Conservation (phyloP, 2,888 invertebrate species). For the Chorisops tibialis region DNA sequence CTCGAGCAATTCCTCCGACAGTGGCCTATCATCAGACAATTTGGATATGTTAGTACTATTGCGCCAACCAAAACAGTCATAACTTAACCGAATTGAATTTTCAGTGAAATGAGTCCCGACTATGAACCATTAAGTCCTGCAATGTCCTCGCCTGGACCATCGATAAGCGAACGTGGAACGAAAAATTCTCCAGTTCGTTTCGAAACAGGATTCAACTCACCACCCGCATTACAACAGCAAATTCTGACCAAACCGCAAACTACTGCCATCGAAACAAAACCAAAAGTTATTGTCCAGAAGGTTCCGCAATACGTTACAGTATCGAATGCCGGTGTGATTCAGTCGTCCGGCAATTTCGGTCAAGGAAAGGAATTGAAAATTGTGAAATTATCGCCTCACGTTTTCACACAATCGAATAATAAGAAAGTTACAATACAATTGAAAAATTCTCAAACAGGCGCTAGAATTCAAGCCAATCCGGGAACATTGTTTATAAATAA, state of each 20-base stretch:
- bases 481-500: conserved; percentile 37
- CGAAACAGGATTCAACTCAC: not conserved
- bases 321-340: conserved; percentile 24
- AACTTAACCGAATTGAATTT: conserved; percentile 3
- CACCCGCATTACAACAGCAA: not conserved
- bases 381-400: conserved; percentile 36
- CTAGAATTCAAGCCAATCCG: conserved; percentile 37
- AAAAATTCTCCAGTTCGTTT: conserved; percentile 30
- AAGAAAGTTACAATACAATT: conserved; percentile 38
- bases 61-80: no score
- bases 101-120: conserved; percentile 38
- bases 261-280: conserved; percentile 10
- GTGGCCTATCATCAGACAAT: conserved; percentile 65
- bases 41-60: conserved; percentile 57
- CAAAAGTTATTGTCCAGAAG: conserved; percentile 39
- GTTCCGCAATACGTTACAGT: conserved; percentile 36
- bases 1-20: conserved; percentile 57
- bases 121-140: conserved; percentile 38
- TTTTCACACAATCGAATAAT: conserved; percentile 33
- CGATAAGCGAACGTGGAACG: conserved; percentile 34
- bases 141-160: conserved; percentile 36
- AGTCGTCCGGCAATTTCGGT: conserved; percentile 14
- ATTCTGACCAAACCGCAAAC: not conserved
- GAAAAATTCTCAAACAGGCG: conserved; percentile 35
- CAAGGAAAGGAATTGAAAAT: conserved; percentile 36